Percentiles rank a stretch among this genome's conserved stretches.
phyloP scores from a whole-genome alignment of 2,797 vertebrate species.

The Hoplostethus atlanticus region DNA sequence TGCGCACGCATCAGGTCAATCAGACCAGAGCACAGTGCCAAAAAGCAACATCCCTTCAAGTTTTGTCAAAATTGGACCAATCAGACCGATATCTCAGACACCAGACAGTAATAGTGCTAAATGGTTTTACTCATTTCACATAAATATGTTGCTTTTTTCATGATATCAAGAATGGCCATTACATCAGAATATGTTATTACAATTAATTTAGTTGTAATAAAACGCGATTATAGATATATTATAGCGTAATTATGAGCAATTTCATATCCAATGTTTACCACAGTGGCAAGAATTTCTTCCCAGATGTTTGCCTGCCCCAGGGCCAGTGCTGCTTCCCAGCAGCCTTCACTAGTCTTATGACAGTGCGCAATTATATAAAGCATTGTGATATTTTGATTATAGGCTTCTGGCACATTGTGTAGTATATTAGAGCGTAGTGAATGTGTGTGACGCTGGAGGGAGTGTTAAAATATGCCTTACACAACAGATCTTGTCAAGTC shows the following conservation, averaged over 20 bases:
- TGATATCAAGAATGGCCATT: too few relatives aligned
- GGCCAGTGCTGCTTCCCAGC: not conserved
- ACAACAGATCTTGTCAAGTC: too few relatives aligned
- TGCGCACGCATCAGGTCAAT: too few relatives aligned
- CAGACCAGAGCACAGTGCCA: too few relatives aligned
- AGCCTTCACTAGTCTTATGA: not conserved
- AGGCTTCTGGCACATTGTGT: not conserved
- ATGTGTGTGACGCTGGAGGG: not conserved
- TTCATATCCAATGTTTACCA: too few relatives aligned
- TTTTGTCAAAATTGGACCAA: too few relatives aligned
- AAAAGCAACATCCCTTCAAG: too few relatives aligned
- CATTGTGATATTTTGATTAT: not conserved
- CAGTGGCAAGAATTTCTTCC: too few relatives aligned
- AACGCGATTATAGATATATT: not conserved
- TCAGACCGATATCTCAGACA: too few relatives aligned
- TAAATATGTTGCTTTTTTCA: too few relatives aligned
- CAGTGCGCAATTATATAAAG: not conserved
- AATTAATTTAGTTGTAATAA: not conserved
- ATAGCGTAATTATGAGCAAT: not conserved
- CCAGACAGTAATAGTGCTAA: not conserved
- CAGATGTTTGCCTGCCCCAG: not conserved
- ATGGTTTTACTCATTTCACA: not conserved
- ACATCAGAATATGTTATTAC: not conserved
- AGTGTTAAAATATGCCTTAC: not conserved
- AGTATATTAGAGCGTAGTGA: not conserved